Conservation (phyloP, 2,888 invertebrate species). For the Oscheius sp. region DNA sequence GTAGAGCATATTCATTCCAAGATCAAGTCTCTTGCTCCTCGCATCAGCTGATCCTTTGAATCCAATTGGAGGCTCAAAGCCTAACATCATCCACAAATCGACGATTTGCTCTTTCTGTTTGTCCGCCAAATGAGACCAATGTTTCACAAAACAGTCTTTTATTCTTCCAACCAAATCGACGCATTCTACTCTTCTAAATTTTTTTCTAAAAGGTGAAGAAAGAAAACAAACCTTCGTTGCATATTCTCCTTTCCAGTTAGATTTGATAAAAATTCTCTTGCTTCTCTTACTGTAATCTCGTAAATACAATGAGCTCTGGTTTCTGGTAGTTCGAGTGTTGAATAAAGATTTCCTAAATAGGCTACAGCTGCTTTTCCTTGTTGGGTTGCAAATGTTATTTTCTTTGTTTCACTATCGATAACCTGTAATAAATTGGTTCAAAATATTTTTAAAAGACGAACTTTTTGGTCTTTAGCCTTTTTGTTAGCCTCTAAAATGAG, state of each 20-base stretch:
- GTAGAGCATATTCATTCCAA: conserved; percentile 64
- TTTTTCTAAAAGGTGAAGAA: too few species aligned
- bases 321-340: conserved; percentile 62
- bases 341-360: conserved; percentile 56
- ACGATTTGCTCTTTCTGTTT: conserved; percentile 62
- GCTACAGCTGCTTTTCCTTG: conserved; percentile 59
- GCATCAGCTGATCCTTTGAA: conserved; percentile 55
- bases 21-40: conserved; percentile 54
- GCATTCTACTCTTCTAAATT: conserved; percentile 49
- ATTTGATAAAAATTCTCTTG: conserved; percentile 40
- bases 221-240: neutral
- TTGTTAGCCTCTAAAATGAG: conserved; percentile 64
- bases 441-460: neutral
- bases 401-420: conserved; percentile 62
- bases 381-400: conserved; percentile 62
- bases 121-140: conserved; percentile 61
- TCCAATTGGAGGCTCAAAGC: conserved; percentile 58
- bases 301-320: conserved; percentile 64
- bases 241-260: conserved; percentile 39
- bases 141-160: conserved; percentile 60
- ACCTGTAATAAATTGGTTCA: conserved; percentile 34
- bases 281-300: conserved; percentile 56
- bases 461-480: conserved; percentile 50
- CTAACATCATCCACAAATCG: conserved; percentile 63
- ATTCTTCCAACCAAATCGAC: conserved; percentile 62